Evolutionary conservation across 2,888 invertebrate species (phyloP), one percentile per base, ranked within the genome.

Genomic region (Calliscelio sp.): DNA sequence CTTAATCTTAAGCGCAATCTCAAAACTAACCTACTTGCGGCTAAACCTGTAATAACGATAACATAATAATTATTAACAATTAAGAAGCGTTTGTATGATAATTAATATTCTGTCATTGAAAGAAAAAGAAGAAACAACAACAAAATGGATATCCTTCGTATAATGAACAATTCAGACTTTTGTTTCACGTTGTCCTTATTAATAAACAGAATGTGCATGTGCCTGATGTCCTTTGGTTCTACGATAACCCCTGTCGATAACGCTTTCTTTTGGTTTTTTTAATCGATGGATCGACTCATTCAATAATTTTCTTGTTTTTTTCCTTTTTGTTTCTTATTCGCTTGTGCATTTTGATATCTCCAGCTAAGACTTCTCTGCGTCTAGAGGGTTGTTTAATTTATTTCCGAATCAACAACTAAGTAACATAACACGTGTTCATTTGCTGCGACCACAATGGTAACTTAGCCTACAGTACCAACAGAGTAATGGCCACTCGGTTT

Each of bases 161-260:
- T 86, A 83, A 85, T 82, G 81, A 86, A 84, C 81, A 83, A 87
- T 86, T 88, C 77, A 84, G 84, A 75, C 88, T 90, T 90, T 90
- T 92, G 91, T 93, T 92, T 91, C 90, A 92, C 90, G 89, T 92
- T 93, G 90, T 93, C 91, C 92, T 91, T 90, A 92, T 92, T 92
- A 93, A 93, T 93, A 93, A 93, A 93, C 90, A 92, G 92, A 93
- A 93, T 93, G 92, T 93, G 93, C 93, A 93, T 93, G 93, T 92
- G 93, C 92, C 91, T 93, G 92, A 91, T 91, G 92, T 92, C 92
- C 79, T 92, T 91, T 91, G 90, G 90, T 91, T 90, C 87, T 87
- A 89, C 82, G 71, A 89, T 86, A 86, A 89, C 89, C 87, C 86
- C 61, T 49, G 73, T 85, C 77, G n/a, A n/a, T n/a, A 85, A 83